These are phyloP conservation scores for Embiotoca jacksoni DNA, from an alignment of 2,113 vertebrate species.

Conservation along the genomic window DNA sequence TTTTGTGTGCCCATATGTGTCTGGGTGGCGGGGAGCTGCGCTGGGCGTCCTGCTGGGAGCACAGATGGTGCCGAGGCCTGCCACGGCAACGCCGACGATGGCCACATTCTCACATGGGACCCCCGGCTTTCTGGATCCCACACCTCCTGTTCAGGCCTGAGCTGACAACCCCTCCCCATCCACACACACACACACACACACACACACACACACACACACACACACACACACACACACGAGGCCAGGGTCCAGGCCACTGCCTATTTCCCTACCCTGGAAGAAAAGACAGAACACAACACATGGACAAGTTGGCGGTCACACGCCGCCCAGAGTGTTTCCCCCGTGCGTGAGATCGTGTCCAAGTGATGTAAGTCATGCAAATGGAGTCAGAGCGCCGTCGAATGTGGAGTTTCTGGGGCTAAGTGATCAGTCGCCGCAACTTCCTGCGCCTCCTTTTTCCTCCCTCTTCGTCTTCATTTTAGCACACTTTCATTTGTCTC, in stretches of 20 bases:
- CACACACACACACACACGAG: slow-evolving; percentile 23
- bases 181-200: not conserved
- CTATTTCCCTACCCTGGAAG: slow-evolving; percentile 65
- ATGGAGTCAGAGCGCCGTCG: slow-evolving; percentile 19
- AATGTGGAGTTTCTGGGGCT: slow-evolving; percentile 14
- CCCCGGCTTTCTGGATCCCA: slow-evolving; percentile 80
- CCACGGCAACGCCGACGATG: slow-evolving; percentile 74
- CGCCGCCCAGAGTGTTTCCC: slow-evolving; percentile 39
- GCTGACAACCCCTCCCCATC: slow-evolving; percentile 28
- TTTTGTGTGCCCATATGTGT: slow-evolving; percentile 80
- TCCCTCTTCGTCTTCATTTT: slow-evolving; percentile 64
- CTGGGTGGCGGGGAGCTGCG: slow-evolving; percentile 70
- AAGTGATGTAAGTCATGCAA: slow-evolving; percentile 43
- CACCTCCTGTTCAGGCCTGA: slow-evolving; percentile 81
- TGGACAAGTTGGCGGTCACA: slow-evolving; percentile 59
- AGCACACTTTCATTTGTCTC: slow-evolving; percentile 30
- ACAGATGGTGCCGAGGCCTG: slow-evolving; percentile 84
- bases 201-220: slow-evolving; percentile 23
- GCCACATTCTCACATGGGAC: slow-evolving; percentile 87
- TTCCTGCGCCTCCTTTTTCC: slow-evolving; percentile 1
- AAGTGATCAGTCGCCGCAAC: slow-evolving; percentile 31
- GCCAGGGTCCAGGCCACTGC: slow-evolving; percentile 62
- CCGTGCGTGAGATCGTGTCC: slow-evolving; percentile 21
- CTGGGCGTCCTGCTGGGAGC: slow-evolving; percentile 81
- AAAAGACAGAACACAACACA: slow-evolving; percentile 60